Conservation (phyloP, 2,797 vertebrate species). For the Allobates femoralis region DNA sequence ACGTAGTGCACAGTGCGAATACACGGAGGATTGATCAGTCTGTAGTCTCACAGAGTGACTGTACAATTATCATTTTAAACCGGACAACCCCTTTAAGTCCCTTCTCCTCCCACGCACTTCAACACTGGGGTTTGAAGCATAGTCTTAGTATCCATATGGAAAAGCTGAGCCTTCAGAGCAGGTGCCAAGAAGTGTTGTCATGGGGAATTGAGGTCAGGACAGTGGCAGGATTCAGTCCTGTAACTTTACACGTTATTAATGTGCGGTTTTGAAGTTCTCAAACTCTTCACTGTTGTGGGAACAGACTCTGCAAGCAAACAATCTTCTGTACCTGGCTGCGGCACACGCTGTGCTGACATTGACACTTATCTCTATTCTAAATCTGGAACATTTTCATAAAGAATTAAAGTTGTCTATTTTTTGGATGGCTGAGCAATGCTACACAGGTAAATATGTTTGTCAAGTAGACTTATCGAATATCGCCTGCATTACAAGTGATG, state of each 20-base stretch:
- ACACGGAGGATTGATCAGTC: no score
- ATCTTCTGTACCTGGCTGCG: not conserved
- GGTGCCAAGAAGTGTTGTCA: not conserved
- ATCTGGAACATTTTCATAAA: constrained; percentile 14
- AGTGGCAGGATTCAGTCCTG: not conserved
- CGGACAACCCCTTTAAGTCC: no score
- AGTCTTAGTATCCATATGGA: not conserved
- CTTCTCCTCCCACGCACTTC: no score
- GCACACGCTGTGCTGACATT: not conserved
- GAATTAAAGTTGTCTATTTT: not conserved
- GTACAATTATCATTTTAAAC: no score
- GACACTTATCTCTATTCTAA: not conserved
- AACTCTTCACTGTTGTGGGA: not conserved
- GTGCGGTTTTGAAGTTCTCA: not conserved
- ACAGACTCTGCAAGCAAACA: not conserved
- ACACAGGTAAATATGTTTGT: not conserved
- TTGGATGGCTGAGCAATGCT: not conserved
- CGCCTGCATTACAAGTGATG: not conserved
- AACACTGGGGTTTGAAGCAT: no score
- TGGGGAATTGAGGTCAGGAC: not conserved
- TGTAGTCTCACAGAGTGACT: no score
- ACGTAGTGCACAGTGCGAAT: no score
- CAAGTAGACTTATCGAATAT: not conserved
- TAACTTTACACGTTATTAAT: not conserved
- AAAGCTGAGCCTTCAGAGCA: not conserved